Base-by-base conservation (phyloP, 2,888 invertebrate species). In the Heteropelma amictum region DNA sequence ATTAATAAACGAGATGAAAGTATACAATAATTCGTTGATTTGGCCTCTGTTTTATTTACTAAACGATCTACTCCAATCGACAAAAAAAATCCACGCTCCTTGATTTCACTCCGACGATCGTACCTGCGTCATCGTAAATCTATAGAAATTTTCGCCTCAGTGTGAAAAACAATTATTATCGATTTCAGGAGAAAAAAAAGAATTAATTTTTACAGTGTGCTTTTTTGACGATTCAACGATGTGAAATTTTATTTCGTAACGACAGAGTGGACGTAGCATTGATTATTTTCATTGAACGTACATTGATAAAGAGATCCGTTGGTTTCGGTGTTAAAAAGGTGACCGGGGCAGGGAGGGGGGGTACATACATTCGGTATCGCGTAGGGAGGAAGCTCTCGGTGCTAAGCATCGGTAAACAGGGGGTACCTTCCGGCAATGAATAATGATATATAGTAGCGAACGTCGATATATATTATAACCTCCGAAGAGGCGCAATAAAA, bases 1-100 rank as follows among this genome's bases (percentile, higher is more conserved):
- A 89, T 88, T 88, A 89, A 89, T 89, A 89, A 89, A 89, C 87
- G 86, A 88, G 85, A 88, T 88, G 89, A 89, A 89, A 89, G 88
- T 89, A 89, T 88, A 87, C 85, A 87, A 87, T 81, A 86, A 82
- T 61, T 80, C 65, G 73, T 61, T 79, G 78, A 77, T 73, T 71
- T 82, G 68, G 61, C 54, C 72, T 81, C 77, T 77, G 71, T 82
- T 83, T 78, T 60, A 65, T 74, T 71, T 19, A 38, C 65, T 49
- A 12, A 40, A 53, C 12, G 40, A 26, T 5, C 1, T 6, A 42
- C 26, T 30, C 61, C 63, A 26, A 17, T 28, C 28, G 6, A 30
- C 19, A 3, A 60, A 42, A 28, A 19, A 61, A 53, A 42, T 45
- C 53, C 45, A 56, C 3, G 26, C 6, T 63, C 63, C 61, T 47